Evolutionary conservation across 2,797 vertebrate genomes (phyloP).

Genomic region (Notolabrus celidotus): DNA sequence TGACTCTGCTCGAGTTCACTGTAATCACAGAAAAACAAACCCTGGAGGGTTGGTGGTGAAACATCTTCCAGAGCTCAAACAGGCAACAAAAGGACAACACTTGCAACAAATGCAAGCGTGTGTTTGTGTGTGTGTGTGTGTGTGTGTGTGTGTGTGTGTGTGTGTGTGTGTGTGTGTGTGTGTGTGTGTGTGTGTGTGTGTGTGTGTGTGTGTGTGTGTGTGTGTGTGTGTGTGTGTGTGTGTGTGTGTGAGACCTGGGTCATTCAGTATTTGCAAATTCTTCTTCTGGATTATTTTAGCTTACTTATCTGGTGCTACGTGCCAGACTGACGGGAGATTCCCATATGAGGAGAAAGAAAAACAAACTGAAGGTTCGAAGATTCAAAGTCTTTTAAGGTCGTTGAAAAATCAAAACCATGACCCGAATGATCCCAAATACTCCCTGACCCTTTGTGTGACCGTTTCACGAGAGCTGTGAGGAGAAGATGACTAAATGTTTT

Average conservation of each 20-base stretch:
- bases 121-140: slow-evolving; percentile 7
- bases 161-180: background rate
- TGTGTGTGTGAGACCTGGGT: slow-evolving; percentile 15
- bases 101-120: too few species aligned
- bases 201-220: too few species aligned
- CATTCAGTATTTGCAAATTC: slow-evolving; percentile 35
- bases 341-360: background rate
- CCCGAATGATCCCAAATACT: slow-evolving; percentile 4
- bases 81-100: background rate
- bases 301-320: slow-evolving; percentile 17
- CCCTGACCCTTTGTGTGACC: background rate
- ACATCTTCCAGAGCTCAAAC: slow-evolving; percentile 10
- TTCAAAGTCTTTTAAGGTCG: background rate
- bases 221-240: slow-evolving; percentile 15
- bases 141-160: background rate
- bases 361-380: background rate
- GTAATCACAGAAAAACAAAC: slow-evolving; percentile 56
- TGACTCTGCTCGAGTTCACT: slow-evolving; percentile 37
- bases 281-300: slow-evolving; percentile 13
- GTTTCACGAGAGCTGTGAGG: background rate
- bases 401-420: slow-evolving; percentile 15
- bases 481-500: background rate
- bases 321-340: slow-evolving; percentile 29
- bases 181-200: slow-evolving; percentile 7
- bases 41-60: slow-evolving; percentile 36